phyloP scores from a whole-genome alignment of 2,888 invertebrate species.

The Sycophila texana region DNA sequence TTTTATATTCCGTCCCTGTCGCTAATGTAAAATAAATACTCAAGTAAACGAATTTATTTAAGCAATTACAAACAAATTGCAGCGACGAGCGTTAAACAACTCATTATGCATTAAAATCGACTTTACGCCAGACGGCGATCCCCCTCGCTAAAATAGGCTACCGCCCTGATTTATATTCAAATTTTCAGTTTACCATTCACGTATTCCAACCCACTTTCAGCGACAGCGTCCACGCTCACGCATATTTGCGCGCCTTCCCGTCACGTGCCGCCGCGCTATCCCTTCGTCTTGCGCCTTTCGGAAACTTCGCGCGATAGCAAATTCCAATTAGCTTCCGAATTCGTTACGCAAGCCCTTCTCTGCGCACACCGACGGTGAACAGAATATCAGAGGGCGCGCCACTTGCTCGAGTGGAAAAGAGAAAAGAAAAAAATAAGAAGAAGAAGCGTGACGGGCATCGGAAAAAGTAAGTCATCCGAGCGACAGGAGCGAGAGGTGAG shows the following conservation, averaged over 20 bases:
- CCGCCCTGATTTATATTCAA: slow-evolving; percentile 35
- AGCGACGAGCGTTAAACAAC: slow-evolving; percentile 8
- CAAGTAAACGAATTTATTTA: slow-evolving; percentile 12
- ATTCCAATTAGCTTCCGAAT: no score
- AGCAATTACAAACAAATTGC: slow-evolving; percentile 16
- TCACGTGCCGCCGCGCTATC: no score
- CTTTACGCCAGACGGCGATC: background rate
- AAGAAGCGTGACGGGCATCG: background rate
- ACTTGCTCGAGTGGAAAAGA: no score
- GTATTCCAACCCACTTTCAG: slow-evolving; percentile 32
- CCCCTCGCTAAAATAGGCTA: slow-evolving; percentile 10
- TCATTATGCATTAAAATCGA: slow-evolving; percentile 36
- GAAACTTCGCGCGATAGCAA: no score
- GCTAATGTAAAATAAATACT: slow-evolving; percentile 11
- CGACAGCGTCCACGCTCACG: background rate
- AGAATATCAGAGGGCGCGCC: no score
- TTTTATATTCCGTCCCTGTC: background rate
- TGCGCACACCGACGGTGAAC: no score
- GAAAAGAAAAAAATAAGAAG: no score
- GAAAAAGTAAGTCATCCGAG: slow-evolving; percentile 2
- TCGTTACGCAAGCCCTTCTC: no score
- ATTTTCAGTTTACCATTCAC: slow-evolving; percentile 45
- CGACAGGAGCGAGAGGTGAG: no score
- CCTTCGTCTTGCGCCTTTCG: no score
- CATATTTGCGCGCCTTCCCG: background rate